Conservation (phyloP, 2,888 invertebrate genomes). For the Corythucha ciliata region DNA sequence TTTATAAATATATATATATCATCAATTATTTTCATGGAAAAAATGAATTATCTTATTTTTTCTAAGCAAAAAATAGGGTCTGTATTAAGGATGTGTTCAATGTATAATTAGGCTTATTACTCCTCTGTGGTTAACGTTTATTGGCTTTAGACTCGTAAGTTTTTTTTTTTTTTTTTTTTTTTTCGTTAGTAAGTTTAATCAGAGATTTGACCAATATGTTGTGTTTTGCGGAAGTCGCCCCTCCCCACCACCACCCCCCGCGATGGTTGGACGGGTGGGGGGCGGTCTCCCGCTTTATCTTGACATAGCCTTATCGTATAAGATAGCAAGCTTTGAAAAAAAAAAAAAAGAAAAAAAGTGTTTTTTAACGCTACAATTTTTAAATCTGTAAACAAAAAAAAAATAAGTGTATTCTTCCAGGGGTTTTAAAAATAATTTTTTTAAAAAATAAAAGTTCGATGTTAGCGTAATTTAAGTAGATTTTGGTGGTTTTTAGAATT, state of each 20-base stretch:
- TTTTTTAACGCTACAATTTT: slow-evolving; percentile 22
- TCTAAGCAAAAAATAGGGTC: slow-evolving; percentile 25
- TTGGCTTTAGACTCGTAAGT: too few relatives aligned
- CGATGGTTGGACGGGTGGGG: not conserved
- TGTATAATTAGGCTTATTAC: slow-evolving; percentile 31
- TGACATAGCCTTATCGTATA: slow-evolving; percentile 31
- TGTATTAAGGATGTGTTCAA: slow-evolving; percentile 32
- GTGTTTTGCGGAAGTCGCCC: slow-evolving; percentile 23
- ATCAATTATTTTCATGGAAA: slow-evolving; percentile 28
- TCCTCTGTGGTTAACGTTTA: slow-evolving; percentile 28
- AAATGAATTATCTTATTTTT: slow-evolving; percentile 26
- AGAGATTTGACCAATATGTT: slow-evolving; percentile 30
- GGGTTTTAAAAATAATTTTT: slow-evolving; percentile 27
- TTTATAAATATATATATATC: slow-evolving; percentile 27
- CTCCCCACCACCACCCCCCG: not conserved
- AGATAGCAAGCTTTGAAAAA: slow-evolving; percentile 22
- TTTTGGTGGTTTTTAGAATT: slow-evolving; percentile 24
- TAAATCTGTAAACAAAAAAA: slow-evolving; percentile 21
- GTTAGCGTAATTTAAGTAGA: slow-evolving; percentile 23
- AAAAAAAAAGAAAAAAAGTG: not conserved
- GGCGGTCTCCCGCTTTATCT: not conserved
- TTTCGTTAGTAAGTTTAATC: slow-evolving; percentile 1
- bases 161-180: slow-evolving; percentile 16
- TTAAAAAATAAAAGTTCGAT: slow-evolving; percentile 25
- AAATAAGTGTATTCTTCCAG: slow-evolving; percentile 32